Base-by-base conservation (phyloP, 2,113 vertebrate species). In the Microcebus jonahi region DNA sequence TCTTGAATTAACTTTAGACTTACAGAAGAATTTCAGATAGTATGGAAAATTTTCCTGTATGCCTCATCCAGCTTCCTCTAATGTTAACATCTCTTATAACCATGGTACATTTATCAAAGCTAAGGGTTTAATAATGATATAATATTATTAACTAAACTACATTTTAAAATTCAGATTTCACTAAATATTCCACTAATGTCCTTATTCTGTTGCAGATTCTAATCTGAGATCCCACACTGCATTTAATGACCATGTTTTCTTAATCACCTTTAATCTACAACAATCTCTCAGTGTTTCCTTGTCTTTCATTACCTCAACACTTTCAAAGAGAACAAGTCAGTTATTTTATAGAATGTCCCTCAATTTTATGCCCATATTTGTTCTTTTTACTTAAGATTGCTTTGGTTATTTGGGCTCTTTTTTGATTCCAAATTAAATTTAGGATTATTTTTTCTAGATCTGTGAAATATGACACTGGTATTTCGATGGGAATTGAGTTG, bases 1-100 rank as follows among this genome's bases (percentile, higher is more conserved):
- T 70, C 73, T 70, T 87, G 8, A 94, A 76, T 92, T 90, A 75
- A 75, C 42, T 95, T 96, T 95, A 70, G 12, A 84, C 18, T 94
- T 75, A 42, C 59, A 61, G 68, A 90, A 87, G 18, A 82, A 92
- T 70, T 91, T 94, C 34, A 36, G 13, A 8, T 4, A 25, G 2
- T 94, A 83, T 3, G 27, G 9, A 89, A 25, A 79, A 36, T 81
- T 48, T 27, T 63, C 36, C 65, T 53, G n/a, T 50, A 59, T 48
- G 65, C 42, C 91, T 65, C 67, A 90, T 17, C 61, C 9, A 48
- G 8, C 6, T 76, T 82, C 36, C 10, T 88, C 53, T 70, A 88
- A 61, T 17, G 23, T 67, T 84, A 83, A 23, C 15, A 39, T 87
- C 12, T 82, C 27, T 29, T 29, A 57, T 73, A 45, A 81, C 4